phyloP scores from a whole-genome alignment of 2,113 vertebrate species.

The Pica pica region DNA sequence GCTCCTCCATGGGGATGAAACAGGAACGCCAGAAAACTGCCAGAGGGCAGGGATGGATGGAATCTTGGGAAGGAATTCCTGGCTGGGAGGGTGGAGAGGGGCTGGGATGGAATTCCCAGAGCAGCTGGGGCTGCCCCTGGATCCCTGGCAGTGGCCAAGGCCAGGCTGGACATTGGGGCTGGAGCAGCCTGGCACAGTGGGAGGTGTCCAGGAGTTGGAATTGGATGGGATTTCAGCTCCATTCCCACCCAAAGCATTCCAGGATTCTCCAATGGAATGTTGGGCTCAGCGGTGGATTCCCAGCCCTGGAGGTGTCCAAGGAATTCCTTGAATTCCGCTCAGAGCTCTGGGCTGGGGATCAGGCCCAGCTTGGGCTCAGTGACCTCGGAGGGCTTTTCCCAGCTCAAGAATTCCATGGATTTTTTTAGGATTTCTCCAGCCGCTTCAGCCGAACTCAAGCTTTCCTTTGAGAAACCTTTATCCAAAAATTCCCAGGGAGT shows the following conservation, averaged over 20 bases:
- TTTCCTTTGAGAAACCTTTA: not conserved
- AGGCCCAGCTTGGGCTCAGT: not conserved
- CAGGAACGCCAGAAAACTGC: not conserved
- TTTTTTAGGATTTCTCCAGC: not conserved
- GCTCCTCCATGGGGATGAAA: rapidly evolving
- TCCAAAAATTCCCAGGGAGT: not conserved
- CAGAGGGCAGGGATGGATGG: rapidly evolving
- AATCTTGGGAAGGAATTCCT: rapidly evolving
- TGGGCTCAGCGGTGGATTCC: not conserved
- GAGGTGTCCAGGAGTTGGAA: not conserved
- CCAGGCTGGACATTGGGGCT: not conserved
- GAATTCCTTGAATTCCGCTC: not conserved
- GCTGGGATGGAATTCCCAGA: not conserved
- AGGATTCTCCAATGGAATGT: not conserved
- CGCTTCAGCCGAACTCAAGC: rapidly evolving
- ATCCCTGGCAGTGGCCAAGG: not conserved
- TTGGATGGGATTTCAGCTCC: not conserved
- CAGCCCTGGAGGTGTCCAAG: not conserved
- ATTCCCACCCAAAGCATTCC: not conserved
- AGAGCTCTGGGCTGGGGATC: too few relatives aligned
- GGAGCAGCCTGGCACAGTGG: not conserved
- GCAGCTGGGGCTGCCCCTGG: not conserved
- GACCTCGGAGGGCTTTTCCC: not conserved
- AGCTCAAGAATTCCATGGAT: not conserved
- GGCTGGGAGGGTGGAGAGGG: not conserved